Evolutionary conservation across 2,888 invertebrate species (phyloP), one percentile per base, ranked within the genome.

Genomic region (Prosapia bicincta): DNA sequence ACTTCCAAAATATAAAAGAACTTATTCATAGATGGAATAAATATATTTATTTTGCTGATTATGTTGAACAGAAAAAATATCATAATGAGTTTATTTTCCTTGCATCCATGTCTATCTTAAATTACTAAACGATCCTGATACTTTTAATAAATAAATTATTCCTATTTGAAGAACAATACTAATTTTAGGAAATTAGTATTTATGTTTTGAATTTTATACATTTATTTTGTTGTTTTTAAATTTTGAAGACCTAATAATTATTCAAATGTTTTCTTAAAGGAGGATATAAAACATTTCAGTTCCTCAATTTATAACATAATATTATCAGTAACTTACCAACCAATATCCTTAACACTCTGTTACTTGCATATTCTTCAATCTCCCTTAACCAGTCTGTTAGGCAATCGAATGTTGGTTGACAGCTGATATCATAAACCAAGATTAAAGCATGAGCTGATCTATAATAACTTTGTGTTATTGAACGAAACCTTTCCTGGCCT

Each of bases 391-490:
- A 99, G 84, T 98, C 97, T 0, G 97, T 96, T 81, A 99, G 87
- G 84, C 97, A 97, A 85, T 99, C 98, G 84, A 98, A 99, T 5
- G 98, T 97, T 13, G 98, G 97, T 85, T 98, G 98, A 85, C 96
- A 97, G 83, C 97, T 96, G 83, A 98, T 97, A 87, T 99, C 99
- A 84, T 98, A 99, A 73, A 97, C 97, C 82, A 99, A 88, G 81
- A 99, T 98, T 72, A 99, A 89, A 13, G 98, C 98, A 86, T 99
- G 98, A 0, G 98, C 99, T 78, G 97, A 97, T 82, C 98, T 89
- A 85, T 98, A 98, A 86, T 98, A 98, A 85, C 97, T 97, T 85
- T 99, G 98, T 0, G 98, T 99, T 81, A 99, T 99, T 3, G 98
- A 97, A 75, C 99, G 90, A 85, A 99, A 99, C 81, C 95, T 87